Conservation (phyloP, 2,888 invertebrate species). For the Carcina quercana region DNA sequence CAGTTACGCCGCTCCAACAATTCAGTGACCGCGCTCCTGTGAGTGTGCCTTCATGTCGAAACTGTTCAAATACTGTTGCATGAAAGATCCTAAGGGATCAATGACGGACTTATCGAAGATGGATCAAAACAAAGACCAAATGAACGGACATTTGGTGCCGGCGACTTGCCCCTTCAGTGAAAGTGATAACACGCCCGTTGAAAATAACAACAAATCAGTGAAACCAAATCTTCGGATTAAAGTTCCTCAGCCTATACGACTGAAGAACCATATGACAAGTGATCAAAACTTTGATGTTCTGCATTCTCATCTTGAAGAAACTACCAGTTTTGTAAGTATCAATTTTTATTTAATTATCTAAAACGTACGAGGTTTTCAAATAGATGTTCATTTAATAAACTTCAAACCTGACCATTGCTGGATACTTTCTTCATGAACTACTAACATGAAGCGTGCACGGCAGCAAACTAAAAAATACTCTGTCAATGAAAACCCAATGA, state of each 20-base stretch:
- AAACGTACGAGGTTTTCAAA: neutral
- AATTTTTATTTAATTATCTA: neutral
- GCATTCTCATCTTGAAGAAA: constrained; percentile 44
- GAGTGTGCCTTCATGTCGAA: constrained; percentile 28
- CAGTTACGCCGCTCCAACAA: constrained; percentile 25
- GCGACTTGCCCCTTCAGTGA: constrained; percentile 43
- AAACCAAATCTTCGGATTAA: constrained; percentile 51
- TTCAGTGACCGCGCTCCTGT: constrained; percentile 11
- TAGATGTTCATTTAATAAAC: neutral
- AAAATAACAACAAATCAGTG: constrained; percentile 31
- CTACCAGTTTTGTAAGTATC: constrained; percentile 47
- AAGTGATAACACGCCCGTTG: constrained; percentile 34
- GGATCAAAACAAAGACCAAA: constrained; percentile 29
- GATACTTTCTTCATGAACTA: no score
- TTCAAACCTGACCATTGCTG: no score
- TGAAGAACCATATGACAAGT: constrained; percentile 42
- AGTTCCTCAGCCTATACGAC: constrained; percentile 51
- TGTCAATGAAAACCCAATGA: no score
- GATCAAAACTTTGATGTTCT: constrained; percentile 49
- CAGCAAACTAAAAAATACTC: no score
- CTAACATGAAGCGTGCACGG: no score
- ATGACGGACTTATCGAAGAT: constrained; percentile 27
- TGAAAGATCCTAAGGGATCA: constrained; percentile 22
- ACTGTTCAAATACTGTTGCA: constrained; percentile 31
- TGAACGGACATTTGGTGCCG: constrained; percentile 34